Base-by-base conservation (phyloP, 2,888 invertebrate species). In the Phaonia tiefii region DNA sequence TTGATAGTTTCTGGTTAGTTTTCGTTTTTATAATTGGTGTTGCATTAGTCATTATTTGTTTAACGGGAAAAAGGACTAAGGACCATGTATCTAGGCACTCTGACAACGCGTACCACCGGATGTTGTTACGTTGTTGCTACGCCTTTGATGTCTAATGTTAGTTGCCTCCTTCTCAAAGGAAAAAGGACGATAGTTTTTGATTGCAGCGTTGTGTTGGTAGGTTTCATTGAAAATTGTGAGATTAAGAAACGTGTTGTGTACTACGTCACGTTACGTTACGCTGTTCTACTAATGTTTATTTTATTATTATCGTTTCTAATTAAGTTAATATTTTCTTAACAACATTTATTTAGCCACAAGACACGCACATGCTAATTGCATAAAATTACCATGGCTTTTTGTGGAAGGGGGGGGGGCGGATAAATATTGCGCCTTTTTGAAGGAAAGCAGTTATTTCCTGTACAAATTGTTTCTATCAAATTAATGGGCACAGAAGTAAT, bases 321-420 rank as follows among this genome's bases (percentile, higher is more conserved):
- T 78, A 78, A 78, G 78, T 81, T 81, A 75, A 73, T 56, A 63
- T 42, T 72, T 78, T 75, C 54, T 75, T 75, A 81, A 81, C 74
- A 67, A 75, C 46, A 37, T 65, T 65, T 26, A 39, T 78, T 75
- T 74, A 25, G 69, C 81, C 81, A 74, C 81, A 78, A 78, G 75
- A 81, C 81, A 78, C 81, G 78, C 81, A 78, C 78, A 75, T 46
- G 46, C 51, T 81, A 81, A 81, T 81, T 81, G 75, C 66, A 54
- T 56, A 63, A 76, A 80, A 77, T 81, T 71, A 70, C 77, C 71
- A 74, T 77, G 74, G 74, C 39, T 20, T 72, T 71, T 67, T n/a
- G n/a, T n/a, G n/a, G n/a, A 31, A 31, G 54, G 54, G 49, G 25
- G 66, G n/a, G n/a, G n/a, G n/a, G n/a, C n/a, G n/a, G n/a, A n/a